Evolutionary conservation across 1,140 invertebrate genomes (phyloP).

Genomic region (Macrotrachela quadricornifera): DNA sequence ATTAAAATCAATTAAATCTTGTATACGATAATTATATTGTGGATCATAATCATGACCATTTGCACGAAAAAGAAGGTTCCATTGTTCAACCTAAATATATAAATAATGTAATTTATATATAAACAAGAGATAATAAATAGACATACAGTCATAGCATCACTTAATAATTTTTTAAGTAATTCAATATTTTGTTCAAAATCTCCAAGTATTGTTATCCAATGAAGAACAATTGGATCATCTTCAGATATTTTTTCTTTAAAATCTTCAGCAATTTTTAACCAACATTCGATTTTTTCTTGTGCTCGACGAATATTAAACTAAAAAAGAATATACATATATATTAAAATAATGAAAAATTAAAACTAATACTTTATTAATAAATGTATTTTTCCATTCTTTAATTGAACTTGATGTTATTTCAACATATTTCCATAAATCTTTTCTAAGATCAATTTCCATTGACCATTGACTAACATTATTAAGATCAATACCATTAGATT

Average conservation of each 20-base stretch:
- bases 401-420: constrained; percentile 22
- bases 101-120: no score
- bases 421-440: constrained; percentile 29
- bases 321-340: background rate
- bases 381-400: constrained; percentile 25
- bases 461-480: constrained; percentile 14
- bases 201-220: constrained; percentile 12
- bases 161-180: constrained; percentile 21
- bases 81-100: no score
- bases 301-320: background rate
- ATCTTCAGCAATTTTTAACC: background rate
- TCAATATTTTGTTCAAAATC: constrained; percentile 24
- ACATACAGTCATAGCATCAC: constrained; percentile 10
- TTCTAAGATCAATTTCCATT: constrained; percentile 20
- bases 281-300: constrained; percentile 1
- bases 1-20: no score
- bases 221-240: constrained; percentile 1
- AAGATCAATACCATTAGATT: constrained; percentile 22
- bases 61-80: no score
- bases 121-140: no score
- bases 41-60: no score
- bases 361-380: constrained; percentile 22
- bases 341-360: background rate
- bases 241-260: constrained; percentile 2
- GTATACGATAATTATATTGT: no score